Conservation (phyloP, 2,113 vertebrate genomes). For the Rhabdomys dilectus region DNA sequence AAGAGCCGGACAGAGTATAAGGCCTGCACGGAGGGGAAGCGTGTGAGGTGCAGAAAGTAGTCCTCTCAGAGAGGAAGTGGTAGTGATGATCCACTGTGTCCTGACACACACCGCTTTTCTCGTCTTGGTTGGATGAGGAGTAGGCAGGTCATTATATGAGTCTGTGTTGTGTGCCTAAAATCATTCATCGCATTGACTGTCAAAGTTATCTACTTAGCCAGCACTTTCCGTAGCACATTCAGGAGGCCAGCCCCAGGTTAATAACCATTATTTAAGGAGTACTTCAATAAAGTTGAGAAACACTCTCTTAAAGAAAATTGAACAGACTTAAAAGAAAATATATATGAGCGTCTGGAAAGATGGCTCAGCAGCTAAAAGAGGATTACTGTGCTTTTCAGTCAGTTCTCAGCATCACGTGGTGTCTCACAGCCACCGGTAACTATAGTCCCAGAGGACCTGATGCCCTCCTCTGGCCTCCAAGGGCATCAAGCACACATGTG, state of each 20-base stretch:
- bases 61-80: neutral
- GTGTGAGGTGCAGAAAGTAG: neutral
- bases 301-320: constrained; percentile 44
- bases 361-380: neutral
- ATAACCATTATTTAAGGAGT: constrained; percentile 4
- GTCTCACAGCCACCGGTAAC: neutral
- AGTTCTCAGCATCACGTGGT: neutral
- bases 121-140: neutral
- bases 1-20: neutral
- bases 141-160: neutral
- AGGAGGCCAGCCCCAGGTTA: neutral
- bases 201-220: neutral
- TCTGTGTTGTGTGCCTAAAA: neutral
- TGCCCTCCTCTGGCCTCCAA: neutral
- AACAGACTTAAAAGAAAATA: neutral
- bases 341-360: neutral
- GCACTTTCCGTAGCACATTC: neutral
- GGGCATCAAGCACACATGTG: no score
- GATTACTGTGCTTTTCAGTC: neutral
- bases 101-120: neutral
- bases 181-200: neutral
- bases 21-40: no score
- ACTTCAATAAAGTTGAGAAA: constrained; percentile 26
- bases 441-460: neutral
- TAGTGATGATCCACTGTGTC: neutral